Base-by-base conservation (phyloP, 1,140 invertebrate species). In the Dendrolimus kikuchii region DNA sequence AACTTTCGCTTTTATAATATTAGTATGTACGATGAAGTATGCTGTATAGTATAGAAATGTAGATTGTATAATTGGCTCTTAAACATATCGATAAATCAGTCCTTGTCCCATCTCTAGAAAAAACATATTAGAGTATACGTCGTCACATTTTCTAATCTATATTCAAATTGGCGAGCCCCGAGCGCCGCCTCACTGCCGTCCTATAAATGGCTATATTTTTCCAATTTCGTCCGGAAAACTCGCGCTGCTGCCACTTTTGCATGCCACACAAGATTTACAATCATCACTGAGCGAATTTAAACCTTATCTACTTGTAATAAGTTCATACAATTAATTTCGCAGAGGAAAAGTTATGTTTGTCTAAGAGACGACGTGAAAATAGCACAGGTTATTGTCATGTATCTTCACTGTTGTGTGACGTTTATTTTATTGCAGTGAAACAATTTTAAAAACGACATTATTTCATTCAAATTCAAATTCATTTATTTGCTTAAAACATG, bases 121-220 rank as follows among this genome's bases (percentile, higher is more conserved):
- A 76, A 74, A 73, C 73, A 77, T 77, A 80, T 80, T 80, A 76
- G 73, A 80, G 66, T 67, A 65, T 62, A 71, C 64, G 68, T 64
- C 74, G 73, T 76, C 77, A 74, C 77, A 80, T 80, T 73, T 79
- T 81, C 71, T 81, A 81, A 81, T 81, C 75, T 81, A 78, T 75
- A 81, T 78, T 81, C 77, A 81, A 81, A 81, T 81, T 80, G 74
- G 69, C 77, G 72, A 65, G 68, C 61, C 68, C 71, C 71, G 59
- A 23, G 23, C 23, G 23, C 23, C 23, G 23, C 65, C 55, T 50
- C 66, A 68, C 51, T 66, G 66, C 69, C 64, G 70, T 76, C 77
- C 73, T 80, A 68, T 73, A 74, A 72, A 71, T 62, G 66, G 55
- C 66, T 71, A 81, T 78, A 81, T 81, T 81, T 81, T 81, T 78